Evolutionary conservation across 2,797 vertebrate species (phyloP).

Genomic region (Sebastes nivosus): DNA sequence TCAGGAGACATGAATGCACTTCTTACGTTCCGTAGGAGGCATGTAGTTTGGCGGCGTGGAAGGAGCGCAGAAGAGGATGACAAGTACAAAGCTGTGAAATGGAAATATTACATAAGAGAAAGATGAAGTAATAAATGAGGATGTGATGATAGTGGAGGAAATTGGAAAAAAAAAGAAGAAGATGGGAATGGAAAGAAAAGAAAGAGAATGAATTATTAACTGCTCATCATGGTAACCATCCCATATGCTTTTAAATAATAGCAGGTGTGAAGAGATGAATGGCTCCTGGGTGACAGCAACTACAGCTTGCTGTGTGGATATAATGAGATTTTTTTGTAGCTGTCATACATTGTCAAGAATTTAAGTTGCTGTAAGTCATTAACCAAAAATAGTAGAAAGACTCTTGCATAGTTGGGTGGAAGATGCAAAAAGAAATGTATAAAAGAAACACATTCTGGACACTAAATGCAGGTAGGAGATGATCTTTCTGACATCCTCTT

Average conservation of each 20-base stretch:
- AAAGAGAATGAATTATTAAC: conserved; percentile 70
- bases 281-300: conserved; percentile 7
- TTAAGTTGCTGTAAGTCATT: neutral
- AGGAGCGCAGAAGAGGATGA: conserved; percentile 54
- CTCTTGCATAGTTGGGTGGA: neutral
- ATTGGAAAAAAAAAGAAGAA: conserved; percentile 2
- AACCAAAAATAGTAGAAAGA: neutral
- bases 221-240: conserved; percentile 30
- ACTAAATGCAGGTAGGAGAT: neutral
- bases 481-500: neutral
- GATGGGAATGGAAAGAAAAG: conserved; percentile 57
- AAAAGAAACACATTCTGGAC: neutral
- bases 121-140: conserved; percentile 18
- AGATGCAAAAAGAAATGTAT: neutral
- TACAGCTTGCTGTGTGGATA: neutral
- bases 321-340: neutral
- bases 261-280: conserved; percentile 23
- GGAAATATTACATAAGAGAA: conserved; percentile 48
- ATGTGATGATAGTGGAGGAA: conserved; percentile 20
- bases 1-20: conserved; percentile 50
- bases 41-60: conserved; percentile 61
- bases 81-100: conserved; percentile 67
- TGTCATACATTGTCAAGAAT: neutral
- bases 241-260: conserved; percentile 40
- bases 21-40: conserved; percentile 71